Evolutionary conservation across 2,888 invertebrate species (phyloP).

Genomic region (Luperina testacea): DNA sequence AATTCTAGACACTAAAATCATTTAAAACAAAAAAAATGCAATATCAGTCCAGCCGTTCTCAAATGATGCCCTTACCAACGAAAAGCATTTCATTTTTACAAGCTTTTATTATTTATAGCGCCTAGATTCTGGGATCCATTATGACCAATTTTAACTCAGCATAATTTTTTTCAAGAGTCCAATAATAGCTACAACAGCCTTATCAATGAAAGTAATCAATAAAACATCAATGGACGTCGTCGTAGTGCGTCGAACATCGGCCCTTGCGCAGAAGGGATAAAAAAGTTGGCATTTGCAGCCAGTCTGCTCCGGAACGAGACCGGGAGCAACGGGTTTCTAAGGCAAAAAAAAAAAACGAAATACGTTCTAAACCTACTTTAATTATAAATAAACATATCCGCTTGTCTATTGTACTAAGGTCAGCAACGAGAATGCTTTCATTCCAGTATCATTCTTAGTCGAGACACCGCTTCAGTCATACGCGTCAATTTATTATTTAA

Average conservation of each 20-base stretch:
- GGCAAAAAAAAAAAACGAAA: background rate
- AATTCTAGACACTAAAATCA: background rate
- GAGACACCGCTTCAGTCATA: constrained; percentile 72
- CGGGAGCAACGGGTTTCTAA: constrained; percentile 47
- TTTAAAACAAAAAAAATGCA: background rate
- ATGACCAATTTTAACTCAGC: background rate
- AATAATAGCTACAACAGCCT: constrained; percentile 9
- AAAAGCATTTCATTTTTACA: background rate
- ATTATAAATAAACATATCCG: constrained; percentile 50
- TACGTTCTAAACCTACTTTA: constrained; percentile 22
- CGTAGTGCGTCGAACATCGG: constrained; percentile 29
- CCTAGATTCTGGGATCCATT: background rate
- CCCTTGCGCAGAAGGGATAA: constrained; percentile 31
- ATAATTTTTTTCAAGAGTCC: background rate
- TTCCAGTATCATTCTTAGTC: constrained; percentile 68
- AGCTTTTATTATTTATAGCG: background rate
- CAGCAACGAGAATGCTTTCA: constrained; percentile 66
- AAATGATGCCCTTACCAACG: background rate
- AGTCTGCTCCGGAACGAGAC: constrained; percentile 43
- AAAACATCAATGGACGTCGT: constrained; percentile 38
- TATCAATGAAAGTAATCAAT: constrained; percentile 55
- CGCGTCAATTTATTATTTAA: constrained; percentile 65
- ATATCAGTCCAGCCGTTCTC: background rate
- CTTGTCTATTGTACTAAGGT: constrained; percentile 67
- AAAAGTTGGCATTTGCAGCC: constrained; percentile 55